Base-by-base conservation (phyloP, 1,140 invertebrate species). In the Oreohelix idahoensis region DNA sequence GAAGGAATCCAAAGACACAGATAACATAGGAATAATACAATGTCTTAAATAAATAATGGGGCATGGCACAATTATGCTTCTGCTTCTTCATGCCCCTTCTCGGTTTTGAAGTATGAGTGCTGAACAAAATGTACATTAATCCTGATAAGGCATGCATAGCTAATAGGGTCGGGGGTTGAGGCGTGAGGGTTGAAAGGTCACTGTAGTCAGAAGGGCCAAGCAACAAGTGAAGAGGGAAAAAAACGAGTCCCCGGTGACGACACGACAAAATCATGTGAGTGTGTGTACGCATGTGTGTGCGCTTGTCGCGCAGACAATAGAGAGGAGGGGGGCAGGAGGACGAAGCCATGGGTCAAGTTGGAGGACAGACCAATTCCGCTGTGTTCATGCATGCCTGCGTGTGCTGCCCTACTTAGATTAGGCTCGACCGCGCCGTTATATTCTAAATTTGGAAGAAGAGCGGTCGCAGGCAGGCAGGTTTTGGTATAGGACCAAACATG, bases 371-470 rank as follows among this genome's bases (percentile, higher is more conserved):
- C n/a, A 73, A 13, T 26, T 73, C 38, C 2, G 45, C 74, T 29
- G 74, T 76, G 74, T 76, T 76, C 29, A 76, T 76, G 74, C 74
- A 76, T 53, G 74, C 74, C 32, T 53, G 74, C 74, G 74, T 76
- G 74, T 76, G 74, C 74, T 76, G 74, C 2, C 74, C 74, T 76
- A 76, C 74, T 76, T 76, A 76, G 74, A 76, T 76, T 76, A 76
- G 45, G 45, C 45, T 76, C 74, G 73, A 36, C 13, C 53, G 53
- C 53, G 63, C 71, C 20, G 74, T 76, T n/a, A 29, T 45, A 29
- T 35, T 35, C 74, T 49, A 76, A 35, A 76, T 76, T 76, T 76
- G 45, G 74, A 45, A 49, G 45, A 51, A 76, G 74, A 51, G 74
- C 42, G 45, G 45, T 76, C 32, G 71, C 71, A n/a, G 42, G 71